Evolutionary conservation across 53 echinoderm and acorn worm species (phyloP), one percentile per base, ranked within the genome.

Genomic region (Pentamera pediparva): DNA sequence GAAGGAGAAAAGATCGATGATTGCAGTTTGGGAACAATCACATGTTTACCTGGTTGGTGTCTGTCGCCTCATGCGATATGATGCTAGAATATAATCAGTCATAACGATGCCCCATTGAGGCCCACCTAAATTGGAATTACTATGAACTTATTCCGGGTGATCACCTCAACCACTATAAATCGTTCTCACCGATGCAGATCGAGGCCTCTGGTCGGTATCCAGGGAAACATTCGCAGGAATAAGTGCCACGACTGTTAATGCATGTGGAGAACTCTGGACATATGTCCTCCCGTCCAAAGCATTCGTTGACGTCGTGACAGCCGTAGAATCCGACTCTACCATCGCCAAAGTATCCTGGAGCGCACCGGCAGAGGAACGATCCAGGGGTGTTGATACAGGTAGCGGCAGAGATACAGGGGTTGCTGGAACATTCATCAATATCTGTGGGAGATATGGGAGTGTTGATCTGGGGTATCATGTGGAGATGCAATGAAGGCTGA

Each of bases 351-450:
- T 30, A 81, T 10, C 81, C 81, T 26, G 72, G 47, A 12, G 19
- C n/a, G 51, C 81, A 81, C 0, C 40, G 25, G 56, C 81, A 81
- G 35, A 33, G 41, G 51, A 58, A 81, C n/a, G 81, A 81, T 1
- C 81, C 81, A 54, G 45, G 59, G 22, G 41, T 60, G 59, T 81
- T 81, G 11, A 26, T 39, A 74, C 81, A 81, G 33, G 59, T 72
- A 35, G 81, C 73, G 24, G 72, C 37, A 15, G 15, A 27, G 15
- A 39, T 6, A 40, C 81, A 81, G 4, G 72, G 39, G 27, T 21
- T 20, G 19, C 9, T 24, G 37, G 34, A 22, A 61, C 81, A 81
- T 51, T 81, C 81, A 49, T 81, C 74, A 22, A 69, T 59, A 81
- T 81, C 81, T 81, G 2, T 28, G 18, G 19, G 5, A 15, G 15